Evolutionary conservation across 2,113 vertebrate genomes (phyloP), one percentile per base, ranked within the genome.

Genomic region (Miniopterus natalensis): DNA sequence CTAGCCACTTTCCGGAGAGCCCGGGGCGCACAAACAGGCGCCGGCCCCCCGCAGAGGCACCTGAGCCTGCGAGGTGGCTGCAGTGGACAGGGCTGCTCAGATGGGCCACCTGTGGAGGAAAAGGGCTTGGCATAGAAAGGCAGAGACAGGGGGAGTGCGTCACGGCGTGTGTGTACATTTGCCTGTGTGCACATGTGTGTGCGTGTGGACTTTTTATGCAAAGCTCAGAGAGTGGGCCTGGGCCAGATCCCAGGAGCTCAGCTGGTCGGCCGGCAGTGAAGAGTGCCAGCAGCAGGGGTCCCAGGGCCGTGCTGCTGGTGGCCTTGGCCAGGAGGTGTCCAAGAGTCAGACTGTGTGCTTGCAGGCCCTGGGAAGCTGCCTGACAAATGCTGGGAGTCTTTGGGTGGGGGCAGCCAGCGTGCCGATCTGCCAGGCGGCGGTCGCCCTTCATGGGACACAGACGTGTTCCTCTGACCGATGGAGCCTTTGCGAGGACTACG

Each of bases 311-410:
- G 47, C 29, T 31, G 66, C 61, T 21, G 83, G 94, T 95, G 65
- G 75, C 97, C 92, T 77, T 78, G 49, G 91, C 90, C 85, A 97
- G 94, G 92, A 96, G 87, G 95, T 96, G 96, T 95, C 45, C 89
- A 57, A 95, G 97, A 98, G 66, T 97, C 98, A 97, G 97, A 97
- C 96, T 75, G 97, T 90, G 42, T 96, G 96, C 97, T 94, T 80
- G 71, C 94, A 96, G 97, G 88, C 86, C 86, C 55, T 8, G 94
- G 97, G 98, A 51, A 51, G 96, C 74, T 86, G 94, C 93, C 97
- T 98, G 98, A 97, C 97, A 98, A 98, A 98, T 75, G 94, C 97
- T 4, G 95, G 96, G 97, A 88, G 91, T 98, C 92, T 97, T 96
- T 68, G 85, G 47, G 59, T 2, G 51, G 25, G 75, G 55, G 87